Percentiles rank a stretch among this genome's conserved stretches.
Evolutionary conservation across 2,113 vertebrate species (phyloP).

Genomic region (Bubalus kerabau): DNA sequence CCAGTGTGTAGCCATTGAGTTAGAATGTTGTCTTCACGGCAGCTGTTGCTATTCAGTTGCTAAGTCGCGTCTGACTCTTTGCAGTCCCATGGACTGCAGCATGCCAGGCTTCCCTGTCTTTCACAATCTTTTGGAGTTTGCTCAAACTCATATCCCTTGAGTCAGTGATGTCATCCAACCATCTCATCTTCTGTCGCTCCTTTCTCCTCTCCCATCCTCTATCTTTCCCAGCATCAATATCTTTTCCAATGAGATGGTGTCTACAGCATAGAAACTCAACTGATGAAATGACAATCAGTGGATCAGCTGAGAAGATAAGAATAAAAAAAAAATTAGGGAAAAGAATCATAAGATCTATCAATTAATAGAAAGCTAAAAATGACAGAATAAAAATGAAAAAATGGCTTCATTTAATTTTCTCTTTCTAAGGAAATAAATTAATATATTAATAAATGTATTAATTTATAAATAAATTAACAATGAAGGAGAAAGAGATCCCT

Average conservation of each 20-base stretch:
- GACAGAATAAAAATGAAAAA: neutral
- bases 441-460: neutral
- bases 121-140: neutral
- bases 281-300: neutral
- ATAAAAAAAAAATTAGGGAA: neutral
- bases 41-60: neutral
- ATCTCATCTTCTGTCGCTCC: neutral
- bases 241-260: neutral
- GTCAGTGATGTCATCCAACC: neutral
- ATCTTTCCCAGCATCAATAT: neutral
- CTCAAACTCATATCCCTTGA: neutral
- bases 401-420: neutral
- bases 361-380: neutral
- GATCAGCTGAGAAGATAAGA: neutral
- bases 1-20: neutral
- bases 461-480: neutral
- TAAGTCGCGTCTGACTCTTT: neutral
- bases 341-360: neutral
- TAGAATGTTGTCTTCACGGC: neutral
- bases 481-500: neutral
- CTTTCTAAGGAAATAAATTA: neutral
- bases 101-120: neutral
- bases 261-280: neutral
- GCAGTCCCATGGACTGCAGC: neutral
- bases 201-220: neutral